Percentiles rank a stretch among this genome's conserved stretches.
Evolutionary conservation across 2,888 invertebrate genomes (phyloP).

Genomic region (Eristalis arbustorum): DNA sequence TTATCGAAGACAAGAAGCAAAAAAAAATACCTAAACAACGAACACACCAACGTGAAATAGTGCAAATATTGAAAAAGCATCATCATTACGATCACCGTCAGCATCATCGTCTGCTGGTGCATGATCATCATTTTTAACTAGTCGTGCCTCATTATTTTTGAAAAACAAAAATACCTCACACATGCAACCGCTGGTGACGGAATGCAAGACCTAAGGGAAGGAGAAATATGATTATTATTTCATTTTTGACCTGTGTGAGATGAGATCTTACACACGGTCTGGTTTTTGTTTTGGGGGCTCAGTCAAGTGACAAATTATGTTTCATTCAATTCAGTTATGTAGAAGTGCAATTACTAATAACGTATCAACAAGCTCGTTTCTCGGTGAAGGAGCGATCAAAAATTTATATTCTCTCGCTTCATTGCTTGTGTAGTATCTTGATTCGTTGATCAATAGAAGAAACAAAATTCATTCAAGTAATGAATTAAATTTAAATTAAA

Average conservation of each 20-base stretch:
- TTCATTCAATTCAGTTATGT: constrained; percentile 51
- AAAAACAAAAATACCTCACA: constrained; percentile 12
- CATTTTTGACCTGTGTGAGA: constrained; percentile 14
- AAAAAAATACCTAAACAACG: background rate
- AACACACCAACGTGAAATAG: background rate
- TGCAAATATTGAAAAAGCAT: constrained; percentile 28
- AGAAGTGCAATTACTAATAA: constrained; percentile 40
- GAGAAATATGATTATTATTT: constrained; percentile 18
- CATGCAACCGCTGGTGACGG: background rate
- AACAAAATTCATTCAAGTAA: constrained; percentile 1
- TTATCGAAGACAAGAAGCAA: constrained; percentile 2
- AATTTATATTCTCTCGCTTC: background rate
- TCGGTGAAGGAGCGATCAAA: background rate
- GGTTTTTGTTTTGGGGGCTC: background rate
- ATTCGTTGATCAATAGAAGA: background rate
- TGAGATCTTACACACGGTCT: background rate
- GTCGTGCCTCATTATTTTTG: constrained; percentile 32
- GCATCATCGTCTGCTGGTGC: background rate
- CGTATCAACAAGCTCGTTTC: constrained; percentile 9
- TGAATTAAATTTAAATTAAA: background rate
- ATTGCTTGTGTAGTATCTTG: background rate
- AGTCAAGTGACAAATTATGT: constrained; percentile 46
- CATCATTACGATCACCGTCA: background rate
- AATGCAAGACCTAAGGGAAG: constrained; percentile 1
- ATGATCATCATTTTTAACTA: constrained; percentile 22